A percentile compares a stretch with the other conserved stretches of the same genome.
phyloP scores from a whole-genome alignment of 1,140 invertebrate species.

The Lepidurus packardi region DNA sequence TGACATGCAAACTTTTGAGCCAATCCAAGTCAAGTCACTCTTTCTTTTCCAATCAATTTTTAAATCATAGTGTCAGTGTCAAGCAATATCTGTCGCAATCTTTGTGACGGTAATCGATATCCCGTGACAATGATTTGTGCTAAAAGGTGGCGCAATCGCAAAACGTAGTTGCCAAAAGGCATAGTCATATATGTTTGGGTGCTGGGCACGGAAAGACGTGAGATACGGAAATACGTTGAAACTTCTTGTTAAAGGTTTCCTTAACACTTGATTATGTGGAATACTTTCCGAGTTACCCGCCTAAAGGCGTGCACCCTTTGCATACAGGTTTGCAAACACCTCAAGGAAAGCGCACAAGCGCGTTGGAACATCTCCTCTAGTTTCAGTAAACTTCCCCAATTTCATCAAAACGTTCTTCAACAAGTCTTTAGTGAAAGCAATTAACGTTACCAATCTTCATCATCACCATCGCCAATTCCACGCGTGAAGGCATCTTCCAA shows the following conservation, averaged over 20 bases:
- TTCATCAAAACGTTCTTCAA: neutral
- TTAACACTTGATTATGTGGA: neutral
- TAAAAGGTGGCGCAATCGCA: too few species aligned
- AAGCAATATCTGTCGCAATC: too few species aligned
- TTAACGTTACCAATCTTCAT: conserved; percentile 29
- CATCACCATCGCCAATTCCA: conserved; percentile 33
- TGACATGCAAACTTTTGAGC: neutral
- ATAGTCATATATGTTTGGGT: neutral
- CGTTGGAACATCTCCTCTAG: neutral
- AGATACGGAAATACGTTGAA: too few species aligned
- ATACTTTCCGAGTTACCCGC: neutral
- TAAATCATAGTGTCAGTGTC: too few species aligned
- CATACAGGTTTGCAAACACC: neutral
- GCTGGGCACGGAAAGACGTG: neutral
- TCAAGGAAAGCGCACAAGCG: conserved; percentile 19
- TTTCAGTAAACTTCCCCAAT: neutral
- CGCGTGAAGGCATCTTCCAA: conserved; percentile 35
- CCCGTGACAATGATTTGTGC: too few species aligned
- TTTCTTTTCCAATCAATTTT: too few species aligned
- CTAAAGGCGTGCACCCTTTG: neutral
- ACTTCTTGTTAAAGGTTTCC: neutral
- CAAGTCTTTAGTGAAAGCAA: neutral
- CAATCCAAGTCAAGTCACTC: neutral
- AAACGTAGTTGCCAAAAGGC: too few species aligned
- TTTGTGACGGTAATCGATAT: too few species aligned